A percentile compares a stretch with the other conserved stretches of the same genome.
These are phyloP conservation scores for Amphipyra tragopoginis DNA, from an alignment of 2,888 invertebrate genomes.

Conservation along the genomic window DNA sequence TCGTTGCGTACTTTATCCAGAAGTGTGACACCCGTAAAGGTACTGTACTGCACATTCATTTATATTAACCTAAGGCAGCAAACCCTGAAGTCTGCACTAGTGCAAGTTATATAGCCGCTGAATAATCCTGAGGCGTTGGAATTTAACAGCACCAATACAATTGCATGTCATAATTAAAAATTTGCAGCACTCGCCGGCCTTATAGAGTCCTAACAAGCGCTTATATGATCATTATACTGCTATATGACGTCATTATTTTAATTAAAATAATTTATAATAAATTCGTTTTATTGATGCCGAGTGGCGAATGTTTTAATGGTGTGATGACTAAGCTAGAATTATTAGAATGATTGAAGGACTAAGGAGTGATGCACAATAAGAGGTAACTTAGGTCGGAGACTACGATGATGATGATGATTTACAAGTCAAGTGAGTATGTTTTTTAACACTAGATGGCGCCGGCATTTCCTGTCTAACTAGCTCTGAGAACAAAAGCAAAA, in stretches of 20 bases:
- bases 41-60: not conserved
- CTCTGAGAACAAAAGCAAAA: too few relatives aligned
- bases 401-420: too few relatives aligned
- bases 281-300: conserved; percentile 23
- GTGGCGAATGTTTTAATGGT: conserved; percentile 24
- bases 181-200: conserved; percentile 51
- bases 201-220: conserved; percentile 53
- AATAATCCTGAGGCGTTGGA: conserved; percentile 61
- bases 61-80: not conserved
- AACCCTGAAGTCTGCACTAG: not conserved
- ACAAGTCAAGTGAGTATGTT: too few relatives aligned
- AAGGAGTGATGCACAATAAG: too few relatives aligned
- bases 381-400: too few relatives aligned
- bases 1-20: too few relatives aligned
- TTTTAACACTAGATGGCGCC: too few relatives aligned
- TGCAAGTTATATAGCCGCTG: conserved; percentile 45
- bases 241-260: conserved; percentile 47
- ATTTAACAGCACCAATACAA: conserved; percentile 57
- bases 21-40: too few relatives aligned
- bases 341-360: not conserved
- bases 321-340: not conserved
- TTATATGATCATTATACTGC: conserved; percentile 40
- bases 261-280: conserved; percentile 44
- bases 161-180: conserved; percentile 57
- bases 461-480: too few relatives aligned